Conservation (phyloP, 2,888 invertebrate species). For the Drosophila nigritarsus region DNA sequence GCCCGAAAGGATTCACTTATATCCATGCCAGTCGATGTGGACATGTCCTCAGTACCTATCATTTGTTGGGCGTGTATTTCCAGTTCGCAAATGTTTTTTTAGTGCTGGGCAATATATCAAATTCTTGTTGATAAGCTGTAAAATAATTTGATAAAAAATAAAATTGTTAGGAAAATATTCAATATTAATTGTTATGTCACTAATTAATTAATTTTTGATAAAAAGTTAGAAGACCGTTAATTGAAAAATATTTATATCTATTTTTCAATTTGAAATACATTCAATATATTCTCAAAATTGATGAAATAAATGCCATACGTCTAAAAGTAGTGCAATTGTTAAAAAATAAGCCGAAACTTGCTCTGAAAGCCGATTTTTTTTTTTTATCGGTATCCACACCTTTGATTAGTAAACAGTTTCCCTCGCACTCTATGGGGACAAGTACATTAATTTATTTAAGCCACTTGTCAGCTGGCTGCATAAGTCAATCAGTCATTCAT, state of each 20-base stretch:
- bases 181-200: neutral
- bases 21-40: slow-evolving; percentile 89
- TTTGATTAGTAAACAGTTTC: slow-evolving; percentile 46
- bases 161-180: neutral
- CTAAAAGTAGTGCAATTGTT: neutral
- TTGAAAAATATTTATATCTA: neutral
- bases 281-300: neutral
- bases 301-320: neutral
- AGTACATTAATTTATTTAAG: slow-evolving; percentile 73
- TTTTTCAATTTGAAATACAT: neutral
- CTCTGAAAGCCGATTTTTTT: slow-evolving; percentile 18
- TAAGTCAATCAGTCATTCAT: slow-evolving; percentile 80
- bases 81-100: slow-evolving; percentile 47
- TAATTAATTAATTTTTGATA: neutral
- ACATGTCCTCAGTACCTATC: slow-evolving; percentile 85
- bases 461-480: slow-evolving; percentile 73
- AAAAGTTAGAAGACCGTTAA: neutral
- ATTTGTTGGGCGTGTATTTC: slow-evolving; percentile 77
- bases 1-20: slow-evolving; percentile 92
- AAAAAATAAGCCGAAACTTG: slow-evolving; percentile 3
- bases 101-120: neutral
- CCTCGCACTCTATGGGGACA: slow-evolving; percentile 26
- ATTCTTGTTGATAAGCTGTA: slow-evolving; percentile 13
- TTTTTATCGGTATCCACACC: slow-evolving; percentile 32
- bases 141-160: neutral